Conservation (phyloP, 2,797 vertebrate species). For the Lagocephalus sceleratus region DNA sequence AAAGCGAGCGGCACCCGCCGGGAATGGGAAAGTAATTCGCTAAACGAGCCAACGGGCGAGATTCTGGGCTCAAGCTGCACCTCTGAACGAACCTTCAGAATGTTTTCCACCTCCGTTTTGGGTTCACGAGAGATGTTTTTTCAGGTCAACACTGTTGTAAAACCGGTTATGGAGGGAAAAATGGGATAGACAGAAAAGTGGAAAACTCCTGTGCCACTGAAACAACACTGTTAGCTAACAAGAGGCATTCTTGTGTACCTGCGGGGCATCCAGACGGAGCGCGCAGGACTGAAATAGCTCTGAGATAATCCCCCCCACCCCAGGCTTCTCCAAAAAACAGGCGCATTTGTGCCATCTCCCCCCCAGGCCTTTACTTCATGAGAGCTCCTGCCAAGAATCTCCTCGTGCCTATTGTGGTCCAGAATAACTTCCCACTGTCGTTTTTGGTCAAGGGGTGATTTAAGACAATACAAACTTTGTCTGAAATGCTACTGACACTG, state of each 20-base stretch:
- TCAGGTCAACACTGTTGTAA: conserved; percentile 12
- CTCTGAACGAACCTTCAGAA: too few relatives aligned
- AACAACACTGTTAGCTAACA: conserved; percentile 60
- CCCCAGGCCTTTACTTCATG: conserved; percentile 48
- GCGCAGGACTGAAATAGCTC: conserved; percentile 70
- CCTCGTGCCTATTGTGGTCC: conserved; percentile 56
- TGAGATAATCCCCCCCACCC: conserved; percentile 61
- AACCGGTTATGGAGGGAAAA: conserved; percentile 21
- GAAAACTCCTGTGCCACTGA: conserved; percentile 45
- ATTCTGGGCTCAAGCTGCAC: too few relatives aligned
- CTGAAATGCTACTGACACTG: conserved; percentile 42
- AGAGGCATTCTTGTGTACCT: conserved; percentile 70
- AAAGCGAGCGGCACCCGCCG: neutral
- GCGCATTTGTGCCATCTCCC: conserved; percentile 56
- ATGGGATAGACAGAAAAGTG: conserved; percentile 20
- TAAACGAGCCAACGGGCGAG: neutral
- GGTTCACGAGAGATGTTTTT: neutral
- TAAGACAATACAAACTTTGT: conserved; percentile 52
- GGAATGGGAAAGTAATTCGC: neutral
- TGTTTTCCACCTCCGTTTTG: neutral
- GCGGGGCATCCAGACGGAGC: conserved; percentile 56
- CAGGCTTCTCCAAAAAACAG: conserved; percentile 58
- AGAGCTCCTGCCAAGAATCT: conserved; percentile 67
- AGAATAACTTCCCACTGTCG: conserved; percentile 60
- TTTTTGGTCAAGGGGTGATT: conserved; percentile 39